Evolutionary conservation across 2,888 invertebrate genomes (phyloP), one percentile per base, ranked within the genome.

Genomic region (Eurois occulta): DNA sequence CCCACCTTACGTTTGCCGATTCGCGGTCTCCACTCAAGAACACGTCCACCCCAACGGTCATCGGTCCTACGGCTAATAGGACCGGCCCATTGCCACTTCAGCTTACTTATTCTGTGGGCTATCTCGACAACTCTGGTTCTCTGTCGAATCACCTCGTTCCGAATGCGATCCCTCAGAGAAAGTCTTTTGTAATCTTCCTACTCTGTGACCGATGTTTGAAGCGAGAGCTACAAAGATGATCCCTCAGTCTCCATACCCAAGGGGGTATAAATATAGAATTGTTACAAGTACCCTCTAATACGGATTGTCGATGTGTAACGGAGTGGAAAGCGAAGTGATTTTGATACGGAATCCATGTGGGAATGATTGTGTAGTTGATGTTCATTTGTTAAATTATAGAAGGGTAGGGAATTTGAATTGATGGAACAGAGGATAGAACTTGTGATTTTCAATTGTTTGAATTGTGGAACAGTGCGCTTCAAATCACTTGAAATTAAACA

Each of bases 161-260:
- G n/a, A n/a, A n/a, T n/a, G n/a, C n/a, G n/a, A n/a, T n/a, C n/a
- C n/a, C n/a, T n/a, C n/a, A n/a, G n/a, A n/a, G n/a, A n/a, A n/a
- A n/a, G n/a, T 1, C 72, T 84, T 83, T 79, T 86, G 28, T 3
- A 13, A 35, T 24, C 1, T 55, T 21, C 0, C 24, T 68, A 24
- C 13, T 28, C 1, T 38, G 11, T 28, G 28, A 1, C 21, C 18
- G 32, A 28, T 18, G 41, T 83, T 75, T 89, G 89, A 84, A 88
- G 84, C 83, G 89, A 77, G 90, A 87, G 90, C 91, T 90, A 91
- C 91, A 91, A 92, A 91, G 92, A 93, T 92, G 90, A 93, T 92
- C 92, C 89, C 87, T 35, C 77, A 62, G 70, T 85, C 87, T 86
- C 87, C 90, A 86, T 81, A 86, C 90, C 89, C 90, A 80, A 85